These are phyloP conservation scores for Sapayoa aenigma DNA, from an alignment of 2,113 vertebrate genomes.

Conservation along the genomic window DNA sequence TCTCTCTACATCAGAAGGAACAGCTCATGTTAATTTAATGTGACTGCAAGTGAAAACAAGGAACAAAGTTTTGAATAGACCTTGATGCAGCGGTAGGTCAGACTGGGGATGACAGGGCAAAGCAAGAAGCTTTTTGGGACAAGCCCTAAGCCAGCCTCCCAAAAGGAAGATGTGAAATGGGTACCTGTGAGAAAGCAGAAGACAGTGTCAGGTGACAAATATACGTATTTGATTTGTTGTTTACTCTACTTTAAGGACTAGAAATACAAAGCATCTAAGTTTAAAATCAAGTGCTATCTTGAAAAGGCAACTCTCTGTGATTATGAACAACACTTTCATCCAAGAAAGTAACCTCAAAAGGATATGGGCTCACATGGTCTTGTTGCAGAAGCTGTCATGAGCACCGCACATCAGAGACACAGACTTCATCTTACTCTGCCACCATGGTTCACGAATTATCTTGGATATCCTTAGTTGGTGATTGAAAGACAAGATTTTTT, in stretches of 20 bases:
- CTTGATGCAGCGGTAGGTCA: not conserved
- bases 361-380: fast-evolving
- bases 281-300: not conserved
- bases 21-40: not conserved
- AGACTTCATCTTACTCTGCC: not conserved
- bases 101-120: not conserved
- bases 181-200: not conserved
- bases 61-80: not conserved
- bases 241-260: not conserved
- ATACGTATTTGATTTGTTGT: not conserved
- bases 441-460: not conserved
- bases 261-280: not conserved
- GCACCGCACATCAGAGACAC: fast-evolving
- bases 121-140: not conserved
- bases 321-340: not conserved
- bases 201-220: not conserved
- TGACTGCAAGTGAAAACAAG: not conserved
- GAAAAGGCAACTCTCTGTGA: not conserved
- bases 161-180: not conserved
- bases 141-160: not conserved
- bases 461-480: not conserved
- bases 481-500: not conserved
- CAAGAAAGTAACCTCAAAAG: not conserved
- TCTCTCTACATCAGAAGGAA: not conserved
- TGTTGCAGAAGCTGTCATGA: not conserved